A percentile compares a stretch with the other conserved stretches of the same genome.
Conservation (phyloP, 2,888 invertebrate species). For the Rotaria sp. region DNA sequence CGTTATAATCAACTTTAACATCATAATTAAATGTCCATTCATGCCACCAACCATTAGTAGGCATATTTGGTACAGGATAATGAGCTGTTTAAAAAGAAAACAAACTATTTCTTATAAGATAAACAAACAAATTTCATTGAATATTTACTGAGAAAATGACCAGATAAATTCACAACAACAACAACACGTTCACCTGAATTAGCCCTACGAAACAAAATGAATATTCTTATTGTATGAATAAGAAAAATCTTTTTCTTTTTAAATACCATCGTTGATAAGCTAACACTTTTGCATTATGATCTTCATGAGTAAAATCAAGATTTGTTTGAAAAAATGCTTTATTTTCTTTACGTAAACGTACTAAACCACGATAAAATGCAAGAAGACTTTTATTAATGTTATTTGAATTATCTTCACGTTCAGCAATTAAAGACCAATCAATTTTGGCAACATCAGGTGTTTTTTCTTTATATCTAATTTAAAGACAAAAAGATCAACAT, state of each 20-base stretch:
- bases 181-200: conserved; percentile 1
- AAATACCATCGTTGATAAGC: neutral
- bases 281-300: neutral
- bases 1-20: conserved; percentile 2
- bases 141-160: neutral
- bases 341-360: neutral
- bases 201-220: neutral
- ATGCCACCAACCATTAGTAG: conserved; percentile 4
- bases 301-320: neutral
- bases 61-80: neutral
- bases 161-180: conserved; percentile 4
- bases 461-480: conserved; percentile 16
- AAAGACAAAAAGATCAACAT: neutral
- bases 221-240: neutral
- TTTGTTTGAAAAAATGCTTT: neutral
- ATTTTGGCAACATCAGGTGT: neutral
- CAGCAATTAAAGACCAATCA: conserved; percentile 2
- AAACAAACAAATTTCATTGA: neutral
- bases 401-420: conserved; percentile 19
- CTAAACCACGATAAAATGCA: conserved; percentile 1
- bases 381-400: neutral
- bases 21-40: conserved; percentile 29
- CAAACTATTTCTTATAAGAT: neutral
- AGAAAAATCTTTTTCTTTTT: too few relatives aligned
- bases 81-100: neutral